Evolutionary conservation across 2,113 vertebrate genomes (phyloP).

Genomic region (Acanthisitta chloris): DNA sequence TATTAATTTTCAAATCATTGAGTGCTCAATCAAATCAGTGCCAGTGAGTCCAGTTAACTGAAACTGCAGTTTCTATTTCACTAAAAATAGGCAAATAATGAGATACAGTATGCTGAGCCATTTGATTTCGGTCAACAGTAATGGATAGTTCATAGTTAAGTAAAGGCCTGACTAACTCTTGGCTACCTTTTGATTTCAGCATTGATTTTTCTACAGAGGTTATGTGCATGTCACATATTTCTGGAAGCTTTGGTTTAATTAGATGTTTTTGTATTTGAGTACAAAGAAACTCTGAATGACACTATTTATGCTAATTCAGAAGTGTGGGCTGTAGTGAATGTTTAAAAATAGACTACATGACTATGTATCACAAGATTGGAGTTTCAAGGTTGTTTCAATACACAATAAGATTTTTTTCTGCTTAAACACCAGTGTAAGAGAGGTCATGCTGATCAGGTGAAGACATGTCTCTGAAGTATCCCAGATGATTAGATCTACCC

Average conservation of each 20-base stretch:
- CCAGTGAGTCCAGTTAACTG: background rate
- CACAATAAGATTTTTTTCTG: background rate
- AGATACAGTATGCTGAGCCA: background rate
- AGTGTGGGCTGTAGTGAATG: background rate
- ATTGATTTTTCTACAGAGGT: background rate
- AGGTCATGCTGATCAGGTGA: background rate
- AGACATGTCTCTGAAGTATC: background rate
- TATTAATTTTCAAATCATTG: constrained; percentile 25
- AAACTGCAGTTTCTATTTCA: constrained; percentile 12
- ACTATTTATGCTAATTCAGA: constrained; percentile 26
- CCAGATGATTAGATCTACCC: background rate
- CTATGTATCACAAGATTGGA: background rate
- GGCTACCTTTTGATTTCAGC: background rate
- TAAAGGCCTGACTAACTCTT: background rate
- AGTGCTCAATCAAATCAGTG: no score
- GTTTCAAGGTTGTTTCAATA: constrained; percentile 37
- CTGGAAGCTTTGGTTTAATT: constrained; percentile 1
- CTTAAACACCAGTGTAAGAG: background rate
- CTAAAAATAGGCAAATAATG: constrained; percentile 30
- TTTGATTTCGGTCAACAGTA: constrained; percentile 4
- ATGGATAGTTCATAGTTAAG: background rate
- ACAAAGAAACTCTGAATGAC: background rate
- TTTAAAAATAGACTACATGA: background rate
- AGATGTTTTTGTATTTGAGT: background rate
- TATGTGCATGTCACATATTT: background rate